These are phyloP conservation scores for Nothura maculosa DNA, from an alignment of 2,797 vertebrate species.

Conservation along the genomic window DNA sequence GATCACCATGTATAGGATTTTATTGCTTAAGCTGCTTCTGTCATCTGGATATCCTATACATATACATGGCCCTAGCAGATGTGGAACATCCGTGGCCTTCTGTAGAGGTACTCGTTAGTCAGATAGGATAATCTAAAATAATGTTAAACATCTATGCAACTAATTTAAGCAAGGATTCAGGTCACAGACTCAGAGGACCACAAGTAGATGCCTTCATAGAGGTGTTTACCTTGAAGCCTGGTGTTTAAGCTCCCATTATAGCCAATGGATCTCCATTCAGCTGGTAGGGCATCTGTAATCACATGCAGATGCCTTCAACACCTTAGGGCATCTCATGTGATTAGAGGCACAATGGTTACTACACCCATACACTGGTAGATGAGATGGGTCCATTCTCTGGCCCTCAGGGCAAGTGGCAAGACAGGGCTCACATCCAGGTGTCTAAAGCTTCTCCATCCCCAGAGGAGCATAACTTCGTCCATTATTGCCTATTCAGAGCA, in stretches of 20 bases:
- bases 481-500: background rate
- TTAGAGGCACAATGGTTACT: background rate
- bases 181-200: background rate
- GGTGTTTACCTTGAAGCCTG: background rate
- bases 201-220: background rate
- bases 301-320: background rate
- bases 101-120: background rate
- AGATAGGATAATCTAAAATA: background rate
- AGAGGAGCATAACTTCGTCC: background rate
- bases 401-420: background rate
- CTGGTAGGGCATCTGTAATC: background rate
- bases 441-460: background rate
- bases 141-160: background rate
- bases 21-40: background rate
- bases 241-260: background rate
- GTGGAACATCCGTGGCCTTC: rapidly evolving
- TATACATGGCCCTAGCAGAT: background rate
- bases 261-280: background rate
- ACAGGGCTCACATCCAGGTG: background rate
- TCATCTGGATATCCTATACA: background rate
- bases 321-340: background rate
- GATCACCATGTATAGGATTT: background rate
- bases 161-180: background rate
- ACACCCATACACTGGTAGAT: background rate
- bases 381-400: background rate